Evolutionary conservation across 2,888 invertebrate species (phyloP), one percentile per base, ranked within the genome.

Genomic region (Sarcophaga carnaria): DNA sequence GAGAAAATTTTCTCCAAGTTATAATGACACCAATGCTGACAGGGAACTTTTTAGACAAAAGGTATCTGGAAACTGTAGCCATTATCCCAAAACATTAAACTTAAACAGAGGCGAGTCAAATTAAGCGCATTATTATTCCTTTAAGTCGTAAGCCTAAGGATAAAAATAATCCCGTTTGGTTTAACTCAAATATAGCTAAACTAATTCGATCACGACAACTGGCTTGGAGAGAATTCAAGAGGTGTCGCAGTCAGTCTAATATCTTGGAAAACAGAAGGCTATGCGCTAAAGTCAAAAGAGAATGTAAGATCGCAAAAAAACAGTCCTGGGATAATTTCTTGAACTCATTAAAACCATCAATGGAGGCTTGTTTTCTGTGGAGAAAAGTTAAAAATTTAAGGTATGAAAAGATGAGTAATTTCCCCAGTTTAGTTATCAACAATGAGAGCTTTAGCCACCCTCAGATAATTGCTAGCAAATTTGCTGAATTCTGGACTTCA

Each of bases 401-500:
- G 11, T 20, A 22, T 63, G 22, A 63, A 20, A 63, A 10, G 20
- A 63, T 63, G 62, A 63, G 20, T 63, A 63, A 63, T 63, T 63
- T 63, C 20, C 27, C 1, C 59, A 59, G 14, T 59, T 59, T 59
- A 59, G 59, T 59, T 59, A 59, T 37, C 6, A 37, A 37, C 8
- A 37, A 37, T 8, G 37, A 37, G 8, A 37, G 37, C 37, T 37
- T 37, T 8, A 37, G 17, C 12, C 59, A 59, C 59, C 59, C 59
- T 59, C 59, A 59, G 59, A 59, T 59, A 14, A n/a, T 59, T 22
- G 59, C 59, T 17, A 22, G 17, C 14, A 27, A 64, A 64, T 64
- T 64, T 64, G 27, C 64, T 20, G 64, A 64, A 20, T 64, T 64
- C 27, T 27, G 64, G 64, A 64, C 64, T 25, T 64, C 25, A 64